phyloP scores from a whole-genome alignment of 2,113 vertebrate species.

The Panthera leo region DNA sequence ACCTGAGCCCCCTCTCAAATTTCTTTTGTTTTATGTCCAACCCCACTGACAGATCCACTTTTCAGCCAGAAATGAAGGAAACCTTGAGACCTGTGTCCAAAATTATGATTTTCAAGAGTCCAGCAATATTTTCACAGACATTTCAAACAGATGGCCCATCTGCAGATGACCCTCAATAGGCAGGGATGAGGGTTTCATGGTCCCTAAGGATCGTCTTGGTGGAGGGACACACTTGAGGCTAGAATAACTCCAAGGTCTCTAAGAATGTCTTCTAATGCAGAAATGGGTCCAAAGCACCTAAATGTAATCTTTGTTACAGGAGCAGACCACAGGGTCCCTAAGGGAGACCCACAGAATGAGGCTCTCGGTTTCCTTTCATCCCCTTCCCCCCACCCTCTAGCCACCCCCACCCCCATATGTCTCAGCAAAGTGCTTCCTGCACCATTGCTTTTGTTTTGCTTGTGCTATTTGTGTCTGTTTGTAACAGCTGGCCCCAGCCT shows the following conservation, averaged over 20 bases:
- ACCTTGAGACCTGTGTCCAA: neutral
- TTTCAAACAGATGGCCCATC: neutral
- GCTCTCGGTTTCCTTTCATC: neutral
- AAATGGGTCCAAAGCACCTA: neutral
- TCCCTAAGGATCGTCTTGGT: neutral
- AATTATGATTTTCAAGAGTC: neutral
- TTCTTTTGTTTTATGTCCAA: neutral
- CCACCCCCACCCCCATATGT: neutral
- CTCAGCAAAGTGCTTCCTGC: constrained; percentile 80
- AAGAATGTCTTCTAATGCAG: neutral
- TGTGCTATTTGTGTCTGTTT: constrained; percentile 82
- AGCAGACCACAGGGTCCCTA: neutral
- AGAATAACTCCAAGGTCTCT: neutral
- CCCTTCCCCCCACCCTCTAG: neutral
- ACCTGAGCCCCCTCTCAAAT: neutral
- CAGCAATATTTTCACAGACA: neutral
- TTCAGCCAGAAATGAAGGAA: neutral
- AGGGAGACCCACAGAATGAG: neutral
- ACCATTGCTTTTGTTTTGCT: constrained; percentile 77
- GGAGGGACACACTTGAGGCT: neutral
- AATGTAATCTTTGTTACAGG: neutral
- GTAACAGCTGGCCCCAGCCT: constrained; percentile 85
- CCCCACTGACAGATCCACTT: neutral
- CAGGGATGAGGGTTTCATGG: neutral
- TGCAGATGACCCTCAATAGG: neutral